These are phyloP conservation scores for Habropoda laboriosa DNA, from an alignment of 1,140 invertebrate genomes.

Conservation along the genomic window DNA sequence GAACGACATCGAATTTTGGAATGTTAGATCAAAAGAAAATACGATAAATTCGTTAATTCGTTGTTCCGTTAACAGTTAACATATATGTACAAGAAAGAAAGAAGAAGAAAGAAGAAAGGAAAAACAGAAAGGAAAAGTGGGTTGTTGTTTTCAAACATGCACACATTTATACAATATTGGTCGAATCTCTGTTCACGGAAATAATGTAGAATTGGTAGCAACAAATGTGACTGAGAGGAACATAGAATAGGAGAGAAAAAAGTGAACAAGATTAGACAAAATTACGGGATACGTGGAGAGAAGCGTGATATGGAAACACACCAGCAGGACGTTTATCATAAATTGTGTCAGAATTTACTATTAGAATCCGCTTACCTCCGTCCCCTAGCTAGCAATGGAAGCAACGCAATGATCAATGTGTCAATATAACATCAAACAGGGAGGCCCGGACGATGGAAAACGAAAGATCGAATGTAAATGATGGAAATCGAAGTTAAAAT, in stretches of 20 bases:
- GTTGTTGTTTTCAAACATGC: not conserved
- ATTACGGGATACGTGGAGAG: conserved; percentile 61
- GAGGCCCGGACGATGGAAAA: conserved; percentile 45
- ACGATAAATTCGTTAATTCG: not conserved
- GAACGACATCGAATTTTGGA: not conserved
- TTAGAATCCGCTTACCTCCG: conserved; percentile 76
- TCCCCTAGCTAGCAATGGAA: conserved; percentile 81
- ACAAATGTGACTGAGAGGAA: conserved; percentile 53
- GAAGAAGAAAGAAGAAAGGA: too few relatives aligned
- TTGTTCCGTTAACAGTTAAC: not conserved
- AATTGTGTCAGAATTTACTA: conserved; percentile 60
- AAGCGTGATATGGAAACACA: conserved; percentile 71
- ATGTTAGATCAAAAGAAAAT: not conserved
- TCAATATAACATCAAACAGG: conserved; percentile 67
- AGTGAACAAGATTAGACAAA: conserved; percentile 48
- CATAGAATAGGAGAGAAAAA: conserved; percentile 39
- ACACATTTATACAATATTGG: not conserved
- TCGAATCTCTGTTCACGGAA: conserved; percentile 43
- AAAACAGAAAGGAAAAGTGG: too few relatives aligned
- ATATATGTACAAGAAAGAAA: not conserved
- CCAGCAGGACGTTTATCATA: conserved; percentile 68
- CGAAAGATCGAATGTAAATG: conserved; percentile 8
- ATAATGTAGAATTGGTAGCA: conserved; percentile 26
- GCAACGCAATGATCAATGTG: conserved; percentile 78
- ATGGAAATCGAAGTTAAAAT: not conserved